Evolutionary conservation across 2,888 invertebrate genomes (phyloP), one percentile per base, ranked within the genome.

Genomic region (Phyllotreta striolata): DNA sequence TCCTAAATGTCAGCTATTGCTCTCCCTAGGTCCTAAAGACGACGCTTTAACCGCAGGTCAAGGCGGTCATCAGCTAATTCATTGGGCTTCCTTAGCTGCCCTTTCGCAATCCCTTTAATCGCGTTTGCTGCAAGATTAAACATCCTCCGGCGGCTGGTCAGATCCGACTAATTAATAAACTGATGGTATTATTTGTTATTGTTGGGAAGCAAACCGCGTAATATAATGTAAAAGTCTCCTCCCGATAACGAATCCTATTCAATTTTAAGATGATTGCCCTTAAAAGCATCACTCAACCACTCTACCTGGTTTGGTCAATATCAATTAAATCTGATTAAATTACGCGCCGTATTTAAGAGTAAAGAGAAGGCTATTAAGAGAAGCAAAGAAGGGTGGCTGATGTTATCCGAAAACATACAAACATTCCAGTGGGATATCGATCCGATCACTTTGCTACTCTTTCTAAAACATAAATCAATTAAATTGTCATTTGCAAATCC

Each of bases 121-220:
- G 78, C 74, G 75, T 78, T 78, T 78, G 69, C 76, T 74, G 76
- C 70, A 72, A 78, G 78, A 79, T 79, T 79, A 79, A 79, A 79
- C 74, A 74, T 67, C 73, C 69, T 66, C 72, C 73, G 70, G 71
- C 71, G 39, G 51, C 75, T 78, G 58, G 61, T 63, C 66, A 66
- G 68, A 75, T 74, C 71, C 75, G 76, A 71, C 74, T 78, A 79
- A 79, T 79, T 79, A 79, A 74, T 68, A 74, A 76, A 78, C 77
- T 79, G 77, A 12, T 10, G 34, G 24, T 24, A 47, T 6, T 47
- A 14, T 47, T 12, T 8, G 44, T 8, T 14, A 24, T 24, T 14
- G 14, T 47, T 24, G 47, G 47, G 47, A 9, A 4, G 47, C 47
- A 47, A 9, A 3, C 34, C n/a, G 14, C 34, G 9, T 2, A 14